phyloP scores from a whole-genome alignment of 30 jellyfish, hydroid and myxozoan species.

The Aurelia sp. region DNA sequence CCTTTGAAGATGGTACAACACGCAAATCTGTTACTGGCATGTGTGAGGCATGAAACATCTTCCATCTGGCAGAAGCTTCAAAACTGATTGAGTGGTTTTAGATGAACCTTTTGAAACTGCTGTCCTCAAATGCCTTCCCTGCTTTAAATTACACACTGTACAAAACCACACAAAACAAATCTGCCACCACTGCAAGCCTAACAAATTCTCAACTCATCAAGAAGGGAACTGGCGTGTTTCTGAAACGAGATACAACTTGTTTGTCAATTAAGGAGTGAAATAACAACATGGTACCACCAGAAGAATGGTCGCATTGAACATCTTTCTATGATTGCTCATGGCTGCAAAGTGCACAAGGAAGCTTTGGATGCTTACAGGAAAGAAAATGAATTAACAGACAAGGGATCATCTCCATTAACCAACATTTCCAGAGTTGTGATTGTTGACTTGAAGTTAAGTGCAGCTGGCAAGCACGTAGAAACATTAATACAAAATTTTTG shows the following conservation, averaged over 20 bases:
- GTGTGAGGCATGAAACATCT: slow-evolving; percentile 27
- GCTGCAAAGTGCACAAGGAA: slow-evolving; percentile 8
- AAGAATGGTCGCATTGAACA: slow-evolving; percentile 9
- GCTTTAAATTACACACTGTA: slow-evolving; percentile 12
- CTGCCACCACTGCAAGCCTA: slow-evolving; percentile 48
- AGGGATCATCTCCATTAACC: not conserved
- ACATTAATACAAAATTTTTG: slow-evolving; percentile 29
- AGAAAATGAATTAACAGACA: not conserved
- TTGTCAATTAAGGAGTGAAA: not conserved
- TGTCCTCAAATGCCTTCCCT: slow-evolving; percentile 38
- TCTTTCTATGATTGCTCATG: slow-evolving; percentile 13
- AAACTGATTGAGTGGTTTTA: slow-evolving; percentile 49
- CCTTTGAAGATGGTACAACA: slow-evolving; percentile 29
- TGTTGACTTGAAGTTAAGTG: slow-evolving; percentile 40
- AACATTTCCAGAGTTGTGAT: slow-evolving; percentile 30
- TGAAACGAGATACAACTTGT: not conserved
- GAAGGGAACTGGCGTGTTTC: slow-evolving; percentile 36
- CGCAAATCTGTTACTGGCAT: slow-evolving; percentile 1
- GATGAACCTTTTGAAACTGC: slow-evolving; percentile 38
- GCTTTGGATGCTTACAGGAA: slow-evolving; percentile 29
- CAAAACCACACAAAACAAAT: slow-evolving; percentile 5
- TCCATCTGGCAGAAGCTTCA: slow-evolving; percentile 29
- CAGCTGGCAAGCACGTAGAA: slow-evolving; percentile 32
- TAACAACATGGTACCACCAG: slow-evolving; percentile 26
- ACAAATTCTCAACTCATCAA: slow-evolving; percentile 1